Percentiles rank a stretch among this genome's conserved stretches.
Evolutionary conservation across 2,113 vertebrate genomes (phyloP).

Genomic region (Boulengeromyrus knoepffleri): DNA sequence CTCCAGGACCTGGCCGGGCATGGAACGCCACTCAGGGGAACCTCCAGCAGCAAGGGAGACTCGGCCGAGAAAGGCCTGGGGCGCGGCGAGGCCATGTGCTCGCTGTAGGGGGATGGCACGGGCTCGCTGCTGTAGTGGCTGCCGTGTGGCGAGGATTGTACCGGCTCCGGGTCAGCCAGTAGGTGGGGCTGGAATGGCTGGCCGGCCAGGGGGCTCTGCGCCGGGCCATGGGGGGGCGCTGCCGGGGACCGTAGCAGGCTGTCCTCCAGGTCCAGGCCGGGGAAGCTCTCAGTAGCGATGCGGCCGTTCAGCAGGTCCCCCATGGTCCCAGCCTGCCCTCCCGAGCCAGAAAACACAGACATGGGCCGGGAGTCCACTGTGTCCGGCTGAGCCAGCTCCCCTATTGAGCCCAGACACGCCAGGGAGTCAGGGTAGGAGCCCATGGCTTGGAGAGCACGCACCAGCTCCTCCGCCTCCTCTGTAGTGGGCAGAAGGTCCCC

Average conservation of each 20-base stretch:
- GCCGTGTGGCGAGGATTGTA: slow-evolving; percentile 80
- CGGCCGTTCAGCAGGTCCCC: slow-evolving; percentile 88
- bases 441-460: slow-evolving; percentile 91
- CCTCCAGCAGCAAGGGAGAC: slow-evolving; percentile 86
- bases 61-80: slow-evolving; percentile 81
- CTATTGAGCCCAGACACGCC: slow-evolving; percentile 94
- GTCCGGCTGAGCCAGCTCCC: slow-evolving; percentile 77
- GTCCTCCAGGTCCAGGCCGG: slow-evolving; percentile 88
- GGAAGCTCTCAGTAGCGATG: slow-evolving; percentile 83
- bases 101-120: slow-evolving; percentile 89
- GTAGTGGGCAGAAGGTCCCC: slow-evolving; percentile 94
- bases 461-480: slow-evolving; percentile 95
- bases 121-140: slow-evolving; percentile 95
- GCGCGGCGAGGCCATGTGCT: slow-evolving; percentile 89
- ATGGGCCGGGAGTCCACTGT: slow-evolving; percentile 72
- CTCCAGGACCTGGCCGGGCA: slow-evolving; percentile 85
- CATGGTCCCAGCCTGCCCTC: slow-evolving; percentile 72
- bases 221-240: slow-evolving; percentile 61
- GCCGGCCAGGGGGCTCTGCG: slow-evolving; percentile 77
- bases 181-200: slow-evolving; percentile 84
- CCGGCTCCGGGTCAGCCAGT: slow-evolving; percentile 79
- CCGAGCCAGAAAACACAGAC: slow-evolving; percentile 65
- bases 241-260: slow-evolving; percentile 82
- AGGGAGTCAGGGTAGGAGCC: slow-evolving; percentile 78
- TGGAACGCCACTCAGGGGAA: slow-evolving; percentile 78